A percentile compares a stretch with the other conserved stretches of the same genome.
phyloP scores from a whole-genome alignment of 64 coral and sea anemone species.

The Astreopora myriophthalma region DNA sequence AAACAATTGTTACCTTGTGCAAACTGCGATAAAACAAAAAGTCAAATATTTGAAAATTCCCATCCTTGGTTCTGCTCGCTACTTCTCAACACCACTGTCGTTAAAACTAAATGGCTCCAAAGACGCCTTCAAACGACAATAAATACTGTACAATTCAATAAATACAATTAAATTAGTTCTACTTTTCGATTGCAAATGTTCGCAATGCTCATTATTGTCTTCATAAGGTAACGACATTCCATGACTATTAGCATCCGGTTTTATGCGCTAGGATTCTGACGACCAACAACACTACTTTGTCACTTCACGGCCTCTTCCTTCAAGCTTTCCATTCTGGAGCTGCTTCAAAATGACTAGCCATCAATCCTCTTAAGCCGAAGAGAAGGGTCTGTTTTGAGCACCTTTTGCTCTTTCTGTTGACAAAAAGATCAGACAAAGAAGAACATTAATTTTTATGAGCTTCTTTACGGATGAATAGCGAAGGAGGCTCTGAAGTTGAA shows the following conservation, averaged over 20 bases:
- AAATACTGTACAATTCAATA: conserved; percentile 62
- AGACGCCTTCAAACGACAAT: neutral
- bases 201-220: neutral
- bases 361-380: conserved; percentile 71
- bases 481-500: too few relatives aligned
- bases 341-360: conserved; percentile 6
- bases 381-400: conserved; percentile 70
- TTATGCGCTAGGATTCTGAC: neutral
- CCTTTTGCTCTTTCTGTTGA: conserved; percentile 70
- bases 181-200: conserved; percentile 24
- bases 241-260: neutral
- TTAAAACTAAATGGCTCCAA: neutral
- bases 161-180: conserved; percentile 24
- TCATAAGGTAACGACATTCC: neutral
- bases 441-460: neutral
- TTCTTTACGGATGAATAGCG: neutral
- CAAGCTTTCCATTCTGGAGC: neutral
- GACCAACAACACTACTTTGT: neutral
- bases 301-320: neutral
- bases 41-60: neutral
- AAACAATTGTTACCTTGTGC: neutral
- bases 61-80: neutral
- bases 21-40: neutral
- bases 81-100: neutral
- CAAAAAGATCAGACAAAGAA: neutral